Evolutionary conservation across 1,140 invertebrate species (phyloP).

Genomic region (Ganaspis sp.): DNA sequence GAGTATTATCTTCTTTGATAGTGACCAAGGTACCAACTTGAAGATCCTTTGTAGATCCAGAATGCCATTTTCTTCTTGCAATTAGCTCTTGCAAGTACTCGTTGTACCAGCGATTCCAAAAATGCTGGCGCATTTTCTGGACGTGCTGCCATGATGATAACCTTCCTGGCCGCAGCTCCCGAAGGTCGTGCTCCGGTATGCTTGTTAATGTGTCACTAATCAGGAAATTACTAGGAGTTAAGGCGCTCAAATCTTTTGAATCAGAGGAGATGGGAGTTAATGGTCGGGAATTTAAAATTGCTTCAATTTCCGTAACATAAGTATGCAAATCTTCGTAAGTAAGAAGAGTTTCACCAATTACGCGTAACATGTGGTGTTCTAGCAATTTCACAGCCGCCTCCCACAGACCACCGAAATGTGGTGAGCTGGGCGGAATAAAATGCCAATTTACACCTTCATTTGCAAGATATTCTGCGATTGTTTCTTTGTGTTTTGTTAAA

Average conservation of each 20-base stretch:
- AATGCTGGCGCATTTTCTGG: neutral
- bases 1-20: neutral
- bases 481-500: neutral
- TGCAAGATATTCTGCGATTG: neutral
- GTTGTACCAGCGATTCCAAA: neutral
- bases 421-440: slow-evolving; percentile 12
- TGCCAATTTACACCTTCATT: slow-evolving; percentile 5
- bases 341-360: neutral
- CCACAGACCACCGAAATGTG: slow-evolving; percentile 31
- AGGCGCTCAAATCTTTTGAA: neutral
- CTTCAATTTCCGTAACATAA: slow-evolving; percentile 11
- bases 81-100: neutral
- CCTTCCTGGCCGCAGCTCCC: neutral
- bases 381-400: neutral
- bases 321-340: neutral
- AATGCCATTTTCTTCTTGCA: neutral
- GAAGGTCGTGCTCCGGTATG: neutral
- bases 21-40: no score
- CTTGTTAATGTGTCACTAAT: neutral
- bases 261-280: neutral
- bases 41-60: neutral
- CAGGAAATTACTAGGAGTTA: neutral
- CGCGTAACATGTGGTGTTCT: neutral
- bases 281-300: neutral
- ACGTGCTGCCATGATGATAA: slow-evolving; percentile 20